A percentile compares a stretch with the other conserved stretches of the same genome.
phyloP scores from a whole-genome alignment of 2,113 vertebrate species.

The Lonchura striata region DNA sequence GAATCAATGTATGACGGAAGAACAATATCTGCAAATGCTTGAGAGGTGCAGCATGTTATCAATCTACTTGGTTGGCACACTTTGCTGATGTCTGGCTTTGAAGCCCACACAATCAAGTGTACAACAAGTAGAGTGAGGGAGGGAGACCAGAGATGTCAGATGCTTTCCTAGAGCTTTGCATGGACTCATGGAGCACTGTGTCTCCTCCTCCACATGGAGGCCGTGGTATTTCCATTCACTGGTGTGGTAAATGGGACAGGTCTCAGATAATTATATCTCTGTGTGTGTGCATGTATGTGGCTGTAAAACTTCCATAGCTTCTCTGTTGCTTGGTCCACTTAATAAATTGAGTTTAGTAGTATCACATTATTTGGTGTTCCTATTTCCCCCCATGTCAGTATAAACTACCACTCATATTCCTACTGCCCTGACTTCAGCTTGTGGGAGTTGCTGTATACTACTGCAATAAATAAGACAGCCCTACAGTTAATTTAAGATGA shows the following conservation, averaged over 20 bases:
- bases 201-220: not conserved
- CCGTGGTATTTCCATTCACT: not conserved
- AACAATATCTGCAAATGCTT: not conserved
- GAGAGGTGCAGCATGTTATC: not conserved
- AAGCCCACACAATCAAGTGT: not conserved
- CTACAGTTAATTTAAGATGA: not conserved
- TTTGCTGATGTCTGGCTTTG: not conserved
- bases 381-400: not conserved
- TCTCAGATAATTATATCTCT: not conserved
- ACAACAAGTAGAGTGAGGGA: rapidly evolving
- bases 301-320: not conserved
- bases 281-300: too few relatives aligned
- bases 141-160: not conserved
- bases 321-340: not conserved
- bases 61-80: not conserved
- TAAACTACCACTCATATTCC: not conserved
- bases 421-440: not conserved
- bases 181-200: rapidly evolving
- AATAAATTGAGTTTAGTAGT: not conserved
- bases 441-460: not conserved
- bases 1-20: not conserved
- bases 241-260: too few relatives aligned
- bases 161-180: not conserved
- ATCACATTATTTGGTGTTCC: not conserved
- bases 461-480: not conserved